Evolutionary conservation across 2,113 vertebrate species (phyloP), one percentile per base, ranked within the genome.

Genomic region (Laterallus jamaicensis): DNA sequence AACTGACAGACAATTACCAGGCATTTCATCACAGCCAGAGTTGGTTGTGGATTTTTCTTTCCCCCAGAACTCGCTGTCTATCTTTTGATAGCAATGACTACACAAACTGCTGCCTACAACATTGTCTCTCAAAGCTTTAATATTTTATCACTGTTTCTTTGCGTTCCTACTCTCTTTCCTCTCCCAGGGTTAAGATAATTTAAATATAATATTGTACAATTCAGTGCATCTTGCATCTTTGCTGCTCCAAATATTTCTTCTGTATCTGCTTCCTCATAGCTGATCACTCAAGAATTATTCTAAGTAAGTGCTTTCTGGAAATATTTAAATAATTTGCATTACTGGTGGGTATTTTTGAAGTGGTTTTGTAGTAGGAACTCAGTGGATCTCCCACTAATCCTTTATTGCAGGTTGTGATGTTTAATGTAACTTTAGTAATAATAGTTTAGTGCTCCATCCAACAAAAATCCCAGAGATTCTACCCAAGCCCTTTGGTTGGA

Each of bases 1-100:
- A 95, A 59, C 49, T 90, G 94, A 91, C 96, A 92, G 92, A 79
- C 66, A 91, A 86, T 92, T 79, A 82, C 84, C 82, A 2, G 12
- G 71, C 87, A 66, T 66, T 92, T 91, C 89, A 92, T 82, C 66
- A 76, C 70, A 50, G 77, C 19, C 83, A 75, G 82, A 18, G 44
- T 47, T 47, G 44, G 44, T 47, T 47, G 16, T 47, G 17, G 44
- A 6, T 69, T 77, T 71, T 59, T 28, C 25, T 22, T 44, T 9
- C 39, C 39, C 60, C 13, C 54, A 47, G 54, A 79, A 42, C 78
- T 82, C 15, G 1, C 77, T 71, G 78, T 50, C 82, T 64, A 21
- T 85, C 58, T 88, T 85, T 76, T 66, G 55, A 80, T 77, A 80
- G 79, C 75, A 69, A 35, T 22, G n/a, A 56, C 79, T 86, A 79